phyloP scores from a whole-genome alignment of 2,797 vertebrate genomes.

The Micrastur ruficollis region DNA sequence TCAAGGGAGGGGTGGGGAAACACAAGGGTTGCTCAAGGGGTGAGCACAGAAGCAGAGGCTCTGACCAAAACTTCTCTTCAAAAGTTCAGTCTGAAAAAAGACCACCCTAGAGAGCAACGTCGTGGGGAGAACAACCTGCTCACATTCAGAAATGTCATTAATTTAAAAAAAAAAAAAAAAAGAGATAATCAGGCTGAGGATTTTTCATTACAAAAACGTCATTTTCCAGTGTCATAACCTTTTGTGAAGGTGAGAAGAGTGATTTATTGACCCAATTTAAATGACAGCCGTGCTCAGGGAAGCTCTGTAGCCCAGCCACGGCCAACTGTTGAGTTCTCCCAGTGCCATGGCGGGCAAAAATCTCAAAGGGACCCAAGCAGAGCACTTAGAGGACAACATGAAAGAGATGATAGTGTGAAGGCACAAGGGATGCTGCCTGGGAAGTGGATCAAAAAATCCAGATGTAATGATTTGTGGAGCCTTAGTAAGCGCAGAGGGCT shows the following conservation, averaged over 20 bases:
- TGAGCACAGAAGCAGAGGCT: background rate
- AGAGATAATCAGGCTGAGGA: background rate
- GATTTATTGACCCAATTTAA: background rate
- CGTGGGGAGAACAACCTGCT: background rate
- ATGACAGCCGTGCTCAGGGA: background rate
- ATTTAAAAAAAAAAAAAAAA: background rate
- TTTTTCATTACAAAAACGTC: background rate
- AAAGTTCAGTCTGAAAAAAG: background rate
- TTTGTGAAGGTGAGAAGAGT: background rate
- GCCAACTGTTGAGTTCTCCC: background rate
- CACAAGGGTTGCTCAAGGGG: background rate
- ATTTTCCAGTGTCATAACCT: background rate
- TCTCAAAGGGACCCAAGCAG: background rate
- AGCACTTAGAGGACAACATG: background rate
- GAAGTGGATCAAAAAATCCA: background rate
- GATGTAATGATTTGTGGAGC: background rate
- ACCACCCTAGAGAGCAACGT: background rate
- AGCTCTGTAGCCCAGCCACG: background rate
- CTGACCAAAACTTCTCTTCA: background rate
- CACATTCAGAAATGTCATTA: background rate
- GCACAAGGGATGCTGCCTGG: background rate
- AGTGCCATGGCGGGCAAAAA: background rate
- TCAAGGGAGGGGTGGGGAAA: background rate
- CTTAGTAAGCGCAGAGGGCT: background rate
- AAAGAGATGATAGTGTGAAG: background rate